phyloP scores from a whole-genome alignment of 2,113 vertebrate genomes.

The Thryonomys swinderianus region DNA sequence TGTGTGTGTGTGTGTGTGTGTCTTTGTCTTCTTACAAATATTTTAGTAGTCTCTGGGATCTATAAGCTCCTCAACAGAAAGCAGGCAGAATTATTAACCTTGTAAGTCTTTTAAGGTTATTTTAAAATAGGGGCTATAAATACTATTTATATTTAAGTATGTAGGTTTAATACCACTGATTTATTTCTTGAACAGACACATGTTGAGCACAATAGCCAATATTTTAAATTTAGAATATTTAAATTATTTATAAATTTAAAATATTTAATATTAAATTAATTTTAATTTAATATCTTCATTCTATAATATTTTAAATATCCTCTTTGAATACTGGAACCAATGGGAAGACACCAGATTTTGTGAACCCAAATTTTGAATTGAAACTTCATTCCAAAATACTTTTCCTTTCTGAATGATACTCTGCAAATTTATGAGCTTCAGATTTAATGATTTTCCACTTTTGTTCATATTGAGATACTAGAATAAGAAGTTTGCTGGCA shows the following conservation, averaged over 20 bases:
- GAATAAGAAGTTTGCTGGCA: not conserved
- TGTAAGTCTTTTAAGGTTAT: conserved; percentile 54
- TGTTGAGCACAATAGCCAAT: not conserved
- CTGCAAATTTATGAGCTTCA: not conserved
- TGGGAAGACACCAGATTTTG: not conserved
- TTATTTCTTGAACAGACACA: conserved; percentile 38
- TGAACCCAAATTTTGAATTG: not conserved
- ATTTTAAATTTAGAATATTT: conserved; percentile 5
- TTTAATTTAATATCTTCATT: conserved; percentile 42
- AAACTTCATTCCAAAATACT: not conserved
- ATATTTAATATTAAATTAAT: conserved; percentile 31
- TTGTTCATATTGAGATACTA: not conserved
- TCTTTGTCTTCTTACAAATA: not conserved
- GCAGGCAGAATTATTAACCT: conserved; percentile 1
- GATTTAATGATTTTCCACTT: not conserved
- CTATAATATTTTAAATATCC: not conserved
- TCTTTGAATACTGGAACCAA: not conserved
- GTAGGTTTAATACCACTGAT: not conserved
- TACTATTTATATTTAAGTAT: conserved; percentile 35
- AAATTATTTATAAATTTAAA: conserved; percentile 18
- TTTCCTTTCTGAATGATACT: not conserved
- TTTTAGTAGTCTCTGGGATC: not conserved
- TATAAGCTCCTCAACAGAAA: not conserved
- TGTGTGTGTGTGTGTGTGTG: not conserved
- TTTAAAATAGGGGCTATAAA: not conserved